Percentiles rank a stretch among this genome's conserved stretches.
Evolutionary conservation across 2,888 invertebrate species (phyloP).

Genomic region (Alviniconcha strummeri): DNA sequence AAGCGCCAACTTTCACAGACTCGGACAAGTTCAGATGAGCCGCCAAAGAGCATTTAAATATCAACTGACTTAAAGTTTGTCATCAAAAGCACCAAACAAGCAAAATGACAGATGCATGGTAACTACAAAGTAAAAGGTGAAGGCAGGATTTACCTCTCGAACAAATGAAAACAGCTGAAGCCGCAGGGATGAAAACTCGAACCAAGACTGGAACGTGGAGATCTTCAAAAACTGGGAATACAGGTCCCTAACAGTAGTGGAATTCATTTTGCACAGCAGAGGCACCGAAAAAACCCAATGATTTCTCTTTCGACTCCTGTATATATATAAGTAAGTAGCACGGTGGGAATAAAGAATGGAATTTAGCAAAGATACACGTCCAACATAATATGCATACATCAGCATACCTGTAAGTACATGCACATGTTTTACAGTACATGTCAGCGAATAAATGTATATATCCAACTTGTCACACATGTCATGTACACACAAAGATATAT

Average conservation of each 20-base stretch:
- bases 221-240: too few species aligned
- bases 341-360: conserved; percentile 20
- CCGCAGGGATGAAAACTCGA: too few species aligned
- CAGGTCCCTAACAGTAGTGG: neutral
- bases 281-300: conserved; percentile 23
- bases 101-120: too few species aligned
- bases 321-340: conserved; percentile 20
- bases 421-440: neutral
- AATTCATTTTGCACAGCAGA: conserved; percentile 22
- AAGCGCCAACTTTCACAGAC: too few species aligned
- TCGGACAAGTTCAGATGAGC: too few species aligned
- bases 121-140: too few species aligned
- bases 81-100: too few species aligned
- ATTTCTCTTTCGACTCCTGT: conserved; percentile 22
- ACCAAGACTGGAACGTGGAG: too few species aligned
- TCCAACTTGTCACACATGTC: conserved; percentile 8
- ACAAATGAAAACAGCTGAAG: too few species aligned
- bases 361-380: conserved; percentile 22
- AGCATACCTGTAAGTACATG: neutral
- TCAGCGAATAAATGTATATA: neutral
- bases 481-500: neutral
- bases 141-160: too few species aligned
- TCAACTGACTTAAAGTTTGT: too few species aligned
- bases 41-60: too few species aligned
- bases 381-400: neutral